These are phyloP conservation scores for Tenthredo distinguenda DNA, from an alignment of 2,888 invertebrate species.

Conservation along the genomic window DNA sequence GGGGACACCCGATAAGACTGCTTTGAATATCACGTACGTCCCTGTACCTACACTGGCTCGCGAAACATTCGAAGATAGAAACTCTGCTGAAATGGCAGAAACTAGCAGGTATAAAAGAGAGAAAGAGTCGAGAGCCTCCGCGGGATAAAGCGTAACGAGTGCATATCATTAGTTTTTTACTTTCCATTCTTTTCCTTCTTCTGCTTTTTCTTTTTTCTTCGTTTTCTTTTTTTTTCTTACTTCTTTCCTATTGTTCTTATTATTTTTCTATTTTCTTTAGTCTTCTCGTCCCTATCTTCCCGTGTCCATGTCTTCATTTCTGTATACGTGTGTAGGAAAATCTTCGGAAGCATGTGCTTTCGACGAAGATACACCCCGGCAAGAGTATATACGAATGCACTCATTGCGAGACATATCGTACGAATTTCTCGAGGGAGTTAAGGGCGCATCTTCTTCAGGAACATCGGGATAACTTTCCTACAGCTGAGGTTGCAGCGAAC, in stretches of 20 bases:
- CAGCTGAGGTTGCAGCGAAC: constrained; percentile 79
- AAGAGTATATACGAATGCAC: constrained; percentile 89
- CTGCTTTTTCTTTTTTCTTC: neutral
- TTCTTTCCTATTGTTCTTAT: neutral
- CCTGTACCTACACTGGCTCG: neutral
- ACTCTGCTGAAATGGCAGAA: constrained; percentile 32
- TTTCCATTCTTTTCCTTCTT: constrained; percentile 7
- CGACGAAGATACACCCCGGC: constrained; percentile 89
- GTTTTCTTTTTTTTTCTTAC: neutral
- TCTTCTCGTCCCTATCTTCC: neutral
- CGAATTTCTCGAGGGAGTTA: constrained; percentile 85
- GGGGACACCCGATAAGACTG: constrained; percentile 43
- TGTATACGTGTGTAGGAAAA: constrained; percentile 84
- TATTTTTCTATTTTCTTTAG: neutral
- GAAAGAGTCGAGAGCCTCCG: neutral
- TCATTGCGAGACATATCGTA: constrained; percentile 81
- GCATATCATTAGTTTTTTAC: neutral
- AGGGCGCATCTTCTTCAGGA: constrained; percentile 82
- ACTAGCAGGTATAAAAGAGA: neutral
- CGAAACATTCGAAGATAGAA: constrained; percentile 24
- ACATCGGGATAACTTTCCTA: constrained; percentile 81
- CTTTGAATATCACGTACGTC: constrained; percentile 29
- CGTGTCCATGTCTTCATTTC: constrained; percentile 8
- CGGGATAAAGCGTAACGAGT: constrained; percentile 27
- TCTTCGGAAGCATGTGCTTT: constrained; percentile 91